Conservation (phyloP, 2,113 vertebrate species). For the Pollachius pollachius region DNA sequence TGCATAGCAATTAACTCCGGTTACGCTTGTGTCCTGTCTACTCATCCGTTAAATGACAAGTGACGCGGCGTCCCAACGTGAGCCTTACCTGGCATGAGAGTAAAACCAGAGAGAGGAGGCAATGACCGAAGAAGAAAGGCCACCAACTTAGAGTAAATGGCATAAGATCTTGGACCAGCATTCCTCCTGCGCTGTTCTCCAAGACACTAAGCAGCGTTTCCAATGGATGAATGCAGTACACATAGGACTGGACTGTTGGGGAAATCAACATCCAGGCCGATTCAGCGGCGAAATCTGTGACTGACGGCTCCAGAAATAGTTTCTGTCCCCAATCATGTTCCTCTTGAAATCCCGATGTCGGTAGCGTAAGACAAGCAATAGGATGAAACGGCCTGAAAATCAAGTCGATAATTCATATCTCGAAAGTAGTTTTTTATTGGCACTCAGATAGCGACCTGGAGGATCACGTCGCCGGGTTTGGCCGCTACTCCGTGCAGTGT, state of each 20-base stretch:
- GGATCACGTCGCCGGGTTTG: slow-evolving; percentile 43
- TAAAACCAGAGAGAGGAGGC: slow-evolving; percentile 71
- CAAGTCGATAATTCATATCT: slow-evolving; percentile 59
- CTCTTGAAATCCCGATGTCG: slow-evolving; percentile 61
- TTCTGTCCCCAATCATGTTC: slow-evolving; percentile 70
- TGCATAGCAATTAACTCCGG: slow-evolving; percentile 17
- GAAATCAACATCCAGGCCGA: slow-evolving; percentile 69
- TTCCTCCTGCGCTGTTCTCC: slow-evolving; percentile 72
- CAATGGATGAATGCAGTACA: slow-evolving; percentile 57
- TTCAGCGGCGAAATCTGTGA: slow-evolving; percentile 62
- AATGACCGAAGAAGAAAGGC: slow-evolving; percentile 75
- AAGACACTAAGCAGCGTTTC: slow-evolving; percentile 65
- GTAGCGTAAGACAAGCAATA: slow-evolving; percentile 64
- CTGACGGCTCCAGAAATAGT: slow-evolving; percentile 66
- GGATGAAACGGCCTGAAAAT: slow-evolving; percentile 42
- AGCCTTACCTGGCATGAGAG: slow-evolving; percentile 75
- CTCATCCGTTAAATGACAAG: slow-evolving; percentile 49
- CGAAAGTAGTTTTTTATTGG: slow-evolving; percentile 62
- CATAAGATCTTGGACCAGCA: slow-evolving; percentile 72
- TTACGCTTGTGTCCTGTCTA: slow-evolving; percentile 36
- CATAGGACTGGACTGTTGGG: slow-evolving; percentile 67
- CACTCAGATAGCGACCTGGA: slow-evolving; percentile 54
- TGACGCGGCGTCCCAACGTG: slow-evolving; percentile 41
- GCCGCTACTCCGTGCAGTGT: slow-evolving; percentile 59
- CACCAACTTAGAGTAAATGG: slow-evolving; percentile 74